phyloP scores from a whole-genome alignment of 2,113 vertebrate species.

The Axis porcinus region DNA sequence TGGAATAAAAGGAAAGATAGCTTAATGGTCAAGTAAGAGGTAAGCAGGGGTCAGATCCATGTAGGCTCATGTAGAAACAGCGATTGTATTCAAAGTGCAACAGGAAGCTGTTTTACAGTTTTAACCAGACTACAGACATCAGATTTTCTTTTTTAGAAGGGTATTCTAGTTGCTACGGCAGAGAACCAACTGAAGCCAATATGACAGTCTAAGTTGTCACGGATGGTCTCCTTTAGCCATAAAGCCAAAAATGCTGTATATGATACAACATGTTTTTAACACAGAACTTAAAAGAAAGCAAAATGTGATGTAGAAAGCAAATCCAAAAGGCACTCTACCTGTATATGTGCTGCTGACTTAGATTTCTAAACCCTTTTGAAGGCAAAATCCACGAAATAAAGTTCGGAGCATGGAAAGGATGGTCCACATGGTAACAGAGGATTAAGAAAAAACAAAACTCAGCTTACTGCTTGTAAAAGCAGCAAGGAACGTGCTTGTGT shows the following conservation, averaged over 20 bases:
- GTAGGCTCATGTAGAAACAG: neutral
- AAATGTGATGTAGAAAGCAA: neutral
- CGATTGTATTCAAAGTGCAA: neutral
- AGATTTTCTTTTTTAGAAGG: neutral
- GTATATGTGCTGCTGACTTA: neutral
- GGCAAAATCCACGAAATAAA: neutral
- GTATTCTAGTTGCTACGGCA: neutral
- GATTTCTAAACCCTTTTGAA: neutral
- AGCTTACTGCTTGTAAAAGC: neutral
- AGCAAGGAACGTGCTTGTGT: neutral
- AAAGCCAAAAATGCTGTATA: constrained; percentile 35
- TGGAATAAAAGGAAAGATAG: neutral
- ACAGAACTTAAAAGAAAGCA: neutral
- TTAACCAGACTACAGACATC: neutral
- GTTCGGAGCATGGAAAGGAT: neutral
- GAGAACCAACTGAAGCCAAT: neutral
- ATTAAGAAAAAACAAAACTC: neutral
- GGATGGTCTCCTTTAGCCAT: neutral
- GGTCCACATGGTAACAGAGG: neutral
- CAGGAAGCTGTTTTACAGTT: neutral
- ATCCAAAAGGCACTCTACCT: neutral
- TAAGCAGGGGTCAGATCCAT: neutral
- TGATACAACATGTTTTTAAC: neutral
- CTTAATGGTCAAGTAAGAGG: neutral
- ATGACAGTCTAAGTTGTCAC: neutral